phyloP scores from a whole-genome alignment of 92 coral and sea anemone genomes.

The Heteractis magnifica region DNA sequence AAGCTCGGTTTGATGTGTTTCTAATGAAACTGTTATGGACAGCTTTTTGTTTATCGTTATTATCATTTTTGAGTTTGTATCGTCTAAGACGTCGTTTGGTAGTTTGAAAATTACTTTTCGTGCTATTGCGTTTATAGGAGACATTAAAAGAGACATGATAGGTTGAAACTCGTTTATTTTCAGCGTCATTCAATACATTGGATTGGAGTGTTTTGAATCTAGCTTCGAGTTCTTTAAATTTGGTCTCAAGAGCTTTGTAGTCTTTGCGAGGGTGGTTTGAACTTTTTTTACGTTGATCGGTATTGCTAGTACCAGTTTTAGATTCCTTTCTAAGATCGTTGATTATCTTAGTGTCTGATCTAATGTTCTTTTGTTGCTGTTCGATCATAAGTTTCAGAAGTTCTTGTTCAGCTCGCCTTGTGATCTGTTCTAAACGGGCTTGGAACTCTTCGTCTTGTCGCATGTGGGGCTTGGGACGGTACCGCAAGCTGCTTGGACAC shows the following conservation, averaged over 20 bases:
- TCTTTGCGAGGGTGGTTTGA: too few relatives aligned
- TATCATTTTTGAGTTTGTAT: neutral
- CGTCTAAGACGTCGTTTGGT: too few relatives aligned
- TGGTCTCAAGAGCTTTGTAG: neutral
- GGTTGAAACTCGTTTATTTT: too few relatives aligned
- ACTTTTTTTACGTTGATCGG: too few relatives aligned
- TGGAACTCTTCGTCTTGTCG: too few relatives aligned
- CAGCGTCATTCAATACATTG: neutral
- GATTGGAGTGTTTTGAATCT: too few relatives aligned
- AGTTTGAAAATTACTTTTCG: neutral
- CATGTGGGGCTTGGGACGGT: neutral
- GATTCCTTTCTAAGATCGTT: neutral
- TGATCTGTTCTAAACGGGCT: neutral
- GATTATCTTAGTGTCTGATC: too few relatives aligned
- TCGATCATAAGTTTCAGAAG: constrained; percentile 11
- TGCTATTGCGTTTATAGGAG: constrained; percentile 9
- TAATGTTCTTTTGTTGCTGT: neutral
- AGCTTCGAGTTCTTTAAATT: too few relatives aligned
- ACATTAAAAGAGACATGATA: constrained; percentile 8
- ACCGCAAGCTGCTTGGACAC: constrained; percentile 4
- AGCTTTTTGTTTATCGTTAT: constrained; percentile 11
- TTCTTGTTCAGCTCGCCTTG: neutral
- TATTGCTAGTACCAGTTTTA: too few relatives aligned
- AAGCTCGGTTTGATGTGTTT: neutral
- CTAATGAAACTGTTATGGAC: too few relatives aligned